A percentile compares a stretch with the other conserved stretches of the same genome.
Evolutionary conservation across 2,797 vertebrate genomes (phyloP).

Genomic region (Leptoclinus maculatus): DNA sequence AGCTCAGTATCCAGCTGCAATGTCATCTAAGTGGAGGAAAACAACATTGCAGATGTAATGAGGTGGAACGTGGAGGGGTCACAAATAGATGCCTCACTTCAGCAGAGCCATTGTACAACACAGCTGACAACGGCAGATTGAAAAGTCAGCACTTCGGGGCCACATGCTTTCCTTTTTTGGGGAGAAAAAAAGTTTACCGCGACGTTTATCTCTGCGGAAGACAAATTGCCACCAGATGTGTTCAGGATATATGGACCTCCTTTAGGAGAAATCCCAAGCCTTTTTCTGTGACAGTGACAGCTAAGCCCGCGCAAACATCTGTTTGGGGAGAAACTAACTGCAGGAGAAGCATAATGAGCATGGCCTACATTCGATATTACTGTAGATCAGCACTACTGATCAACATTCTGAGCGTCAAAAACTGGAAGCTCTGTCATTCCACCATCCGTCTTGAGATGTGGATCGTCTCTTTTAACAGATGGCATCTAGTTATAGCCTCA

Average conservation of each 20-base stretch:
- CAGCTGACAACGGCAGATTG: slow-evolving; percentile 72
- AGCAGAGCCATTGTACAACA: slow-evolving; percentile 64
- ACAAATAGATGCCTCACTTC: slow-evolving; percentile 76
- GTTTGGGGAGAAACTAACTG: slow-evolving; percentile 16
- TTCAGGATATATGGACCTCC: slow-evolving; percentile 41
- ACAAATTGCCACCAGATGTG: slow-evolving; percentile 71
- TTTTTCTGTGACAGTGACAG: slow-evolving; percentile 20
- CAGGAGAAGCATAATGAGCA: neutral
- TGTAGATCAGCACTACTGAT: slow-evolving; percentile 2
- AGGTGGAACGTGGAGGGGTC: slow-evolving; percentile 76
- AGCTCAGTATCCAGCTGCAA: slow-evolving; percentile 73
- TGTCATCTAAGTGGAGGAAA: slow-evolving; percentile 70
- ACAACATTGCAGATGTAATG: slow-evolving; percentile 79
- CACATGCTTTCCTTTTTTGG: slow-evolving; percentile 64
- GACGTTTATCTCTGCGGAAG: slow-evolving; percentile 49
- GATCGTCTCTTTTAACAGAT: neutral
- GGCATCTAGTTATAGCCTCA: neutral
- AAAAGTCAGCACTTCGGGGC: slow-evolving; percentile 69
- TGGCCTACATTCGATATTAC: neutral
- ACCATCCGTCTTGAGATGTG: neutral
- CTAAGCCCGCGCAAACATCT: slow-evolving; percentile 35
- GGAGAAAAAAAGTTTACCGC: slow-evolving; percentile 50
- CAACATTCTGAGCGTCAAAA: neutral
- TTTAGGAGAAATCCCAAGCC: slow-evolving; percentile 1
- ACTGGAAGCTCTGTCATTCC: neutral